Conservation (phyloP, 1,140 invertebrate species). For the Gryllus bimaculatus region DNA sequence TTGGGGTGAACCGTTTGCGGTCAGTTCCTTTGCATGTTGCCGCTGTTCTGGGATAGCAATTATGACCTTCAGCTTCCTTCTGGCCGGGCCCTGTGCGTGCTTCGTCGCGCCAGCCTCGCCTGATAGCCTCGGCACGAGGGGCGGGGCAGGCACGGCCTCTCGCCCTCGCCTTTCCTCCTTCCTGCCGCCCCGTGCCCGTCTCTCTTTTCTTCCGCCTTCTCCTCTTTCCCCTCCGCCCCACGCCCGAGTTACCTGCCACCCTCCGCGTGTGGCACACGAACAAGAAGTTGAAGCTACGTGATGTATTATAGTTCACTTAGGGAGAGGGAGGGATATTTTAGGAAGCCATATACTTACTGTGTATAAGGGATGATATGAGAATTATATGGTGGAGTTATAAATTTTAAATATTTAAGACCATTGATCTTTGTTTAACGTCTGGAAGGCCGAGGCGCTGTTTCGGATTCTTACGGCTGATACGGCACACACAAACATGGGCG, state of each 20-base stretch:
- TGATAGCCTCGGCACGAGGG: neutral
- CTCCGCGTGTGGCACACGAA: neutral
- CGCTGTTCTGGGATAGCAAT: neutral
- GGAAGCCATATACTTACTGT: neutral
- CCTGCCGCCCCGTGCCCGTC: neutral
- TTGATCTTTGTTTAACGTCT: neutral
- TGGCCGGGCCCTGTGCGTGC: neutral
- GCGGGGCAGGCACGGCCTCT: neutral
- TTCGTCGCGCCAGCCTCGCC: neutral
- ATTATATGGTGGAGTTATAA: neutral
- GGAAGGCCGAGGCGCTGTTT: too few species aligned
- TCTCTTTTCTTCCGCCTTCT: neutral
- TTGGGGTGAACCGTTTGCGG: neutral
- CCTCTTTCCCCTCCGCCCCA: neutral
- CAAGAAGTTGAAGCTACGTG: neutral
- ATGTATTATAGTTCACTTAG: neutral
- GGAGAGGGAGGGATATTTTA: neutral
- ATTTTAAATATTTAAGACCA: neutral
- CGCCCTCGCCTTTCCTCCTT: neutral
- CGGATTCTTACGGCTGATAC: too few species aligned
- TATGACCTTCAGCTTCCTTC: neutral
- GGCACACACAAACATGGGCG: too few species aligned
- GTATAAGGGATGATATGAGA: neutral
- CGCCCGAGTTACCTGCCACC: neutral
- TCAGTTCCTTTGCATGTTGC: neutral